Evolutionary conservation across 37 sponge, comb jelly and placozoan genomes (phyloP), one percentile per base, ranked within the genome.

Genomic region (Geodia barretti): DNA sequence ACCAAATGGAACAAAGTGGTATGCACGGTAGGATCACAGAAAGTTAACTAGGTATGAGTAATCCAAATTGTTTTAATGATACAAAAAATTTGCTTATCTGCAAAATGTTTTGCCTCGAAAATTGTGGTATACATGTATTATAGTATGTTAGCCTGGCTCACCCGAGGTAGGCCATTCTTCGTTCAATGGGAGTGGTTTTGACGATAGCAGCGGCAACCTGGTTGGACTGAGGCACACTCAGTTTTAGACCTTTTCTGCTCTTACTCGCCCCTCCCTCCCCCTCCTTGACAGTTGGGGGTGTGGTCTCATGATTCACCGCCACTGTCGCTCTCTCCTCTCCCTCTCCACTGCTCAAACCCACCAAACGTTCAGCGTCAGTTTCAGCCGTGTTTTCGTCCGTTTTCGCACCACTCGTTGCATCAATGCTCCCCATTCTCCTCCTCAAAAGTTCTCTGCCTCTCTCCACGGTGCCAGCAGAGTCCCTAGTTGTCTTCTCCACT

Each of bases 151-250:
- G n/a, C n/a, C n/a, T n/a, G n/a, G n/a, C n/a, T n/a, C n/a, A n/a
- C 34, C 59, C 39, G 21, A 92, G 84, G 63, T 72, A 88, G 24
- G 69, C 89, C n/a, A 30, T 42, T 47, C 93, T 74, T 19, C 89
- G 72, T 24, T 60, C 41, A 2, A 77, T 43, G 2, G 93, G 93
- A 19, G 89, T 81, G 71, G 89, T 88, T 37, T 83, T 63, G 25
- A 92, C 84, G 30, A 92, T 92, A 68, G 93, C 93, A 65, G 89
- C 93, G 32, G 89, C 89, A 34, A 88, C 64, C 26, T 4, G 41
- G 38, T 59, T 64, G 31, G 88, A 70, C 62, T 77, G 72, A 69
- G 65, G 30, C 39, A 14, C 34, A 14, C 54, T 47, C 54, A 47
- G 54, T 17, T 7, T 47, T 14, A 47, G 54, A 17, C 54, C 54